Evolutionary conservation across 2,113 vertebrate species (phyloP).

Genomic region (Seriola dumerili): DNA sequence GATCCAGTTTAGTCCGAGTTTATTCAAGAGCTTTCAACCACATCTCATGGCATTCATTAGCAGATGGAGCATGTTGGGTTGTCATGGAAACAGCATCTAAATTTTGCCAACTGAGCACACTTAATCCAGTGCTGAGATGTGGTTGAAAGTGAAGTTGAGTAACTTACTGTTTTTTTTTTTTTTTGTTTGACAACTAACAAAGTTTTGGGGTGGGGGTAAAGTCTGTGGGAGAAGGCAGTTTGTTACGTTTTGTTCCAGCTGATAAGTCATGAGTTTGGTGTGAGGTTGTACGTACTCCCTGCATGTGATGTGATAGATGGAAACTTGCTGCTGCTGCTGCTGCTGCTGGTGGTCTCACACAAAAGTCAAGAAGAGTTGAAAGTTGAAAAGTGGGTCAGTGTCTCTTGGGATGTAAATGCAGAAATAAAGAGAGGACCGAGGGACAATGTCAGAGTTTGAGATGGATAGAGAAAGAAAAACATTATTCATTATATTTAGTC

Average conservation of each 20-base stretch:
- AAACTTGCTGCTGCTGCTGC: slow-evolving; percentile 49
- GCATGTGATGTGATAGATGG: slow-evolving; percentile 72
- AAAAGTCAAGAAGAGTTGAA: slow-evolving; percentile 67
- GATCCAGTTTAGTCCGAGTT: too few relatives aligned
- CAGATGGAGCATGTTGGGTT: neutral
- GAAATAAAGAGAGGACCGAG: neutral
- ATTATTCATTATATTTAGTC: neutral
- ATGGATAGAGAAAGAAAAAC: neutral
- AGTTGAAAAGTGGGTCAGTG: slow-evolving; percentile 74
- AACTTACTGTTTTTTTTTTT: neutral
- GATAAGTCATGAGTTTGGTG: slow-evolving; percentile 66
- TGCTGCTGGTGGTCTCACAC: slow-evolving; percentile 43
- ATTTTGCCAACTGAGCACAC: neutral
- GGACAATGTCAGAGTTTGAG: slow-evolving; percentile 8
- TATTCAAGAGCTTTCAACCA: neutral
- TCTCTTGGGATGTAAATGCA: slow-evolving; percentile 30
- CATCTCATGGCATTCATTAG: neutral
- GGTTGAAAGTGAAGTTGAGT: neutral
- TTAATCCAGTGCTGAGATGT: neutral
- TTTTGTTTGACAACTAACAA: neutral
- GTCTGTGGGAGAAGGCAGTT: slow-evolving; percentile 27
- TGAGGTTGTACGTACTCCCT: slow-evolving; percentile 39
- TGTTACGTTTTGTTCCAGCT: slow-evolving; percentile 48
- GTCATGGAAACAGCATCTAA: neutral
- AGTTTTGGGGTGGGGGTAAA: neutral